A percentile compares a stretch with the other conserved stretches of the same genome.
These are phyloP conservation scores for Bergia puertoricense DNA, from an alignment of 92 coral and sea anemone genomes.

Conservation along the genomic window DNA sequence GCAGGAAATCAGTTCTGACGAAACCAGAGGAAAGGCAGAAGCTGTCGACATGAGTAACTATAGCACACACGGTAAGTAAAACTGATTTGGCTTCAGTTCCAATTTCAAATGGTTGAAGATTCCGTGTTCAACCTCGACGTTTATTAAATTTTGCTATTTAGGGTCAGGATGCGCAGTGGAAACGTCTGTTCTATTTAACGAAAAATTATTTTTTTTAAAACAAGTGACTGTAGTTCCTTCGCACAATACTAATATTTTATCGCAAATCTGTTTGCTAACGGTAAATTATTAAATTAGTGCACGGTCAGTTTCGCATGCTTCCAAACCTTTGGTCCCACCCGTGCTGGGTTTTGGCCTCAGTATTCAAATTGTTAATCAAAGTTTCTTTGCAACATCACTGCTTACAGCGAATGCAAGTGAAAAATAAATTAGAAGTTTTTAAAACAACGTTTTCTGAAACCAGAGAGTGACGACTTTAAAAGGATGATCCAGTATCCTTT, in stretches of 20 bases:
- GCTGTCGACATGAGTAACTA: not conserved
- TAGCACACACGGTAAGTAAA: not conserved
- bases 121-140: not conserved
- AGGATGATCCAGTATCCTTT: too few relatives aligned
- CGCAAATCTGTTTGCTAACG: not conserved
- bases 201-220: too few relatives aligned
- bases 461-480: not conserved
- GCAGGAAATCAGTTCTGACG: not conserved
- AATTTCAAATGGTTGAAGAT: not conserved
- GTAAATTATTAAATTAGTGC: too few relatives aligned
- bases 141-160: too few relatives aligned
- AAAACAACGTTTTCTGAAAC: too few relatives aligned
- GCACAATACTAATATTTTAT: not conserved
- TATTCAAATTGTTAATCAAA: too few relatives aligned
- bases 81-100: not conserved
- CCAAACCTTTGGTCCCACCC: not conserved
- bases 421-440: not conserved
- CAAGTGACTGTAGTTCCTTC: not conserved
- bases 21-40: not conserved
- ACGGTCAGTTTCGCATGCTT: not conserved
- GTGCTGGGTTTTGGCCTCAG: not conserved
- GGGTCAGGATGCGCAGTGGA: not conserved
- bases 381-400: not conserved
- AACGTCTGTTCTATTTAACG: not conserved
- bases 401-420: not conserved